These are phyloP conservation scores for Agrotis puta DNA, from an alignment of 2,888 invertebrate species.

Conservation along the genomic window DNA sequence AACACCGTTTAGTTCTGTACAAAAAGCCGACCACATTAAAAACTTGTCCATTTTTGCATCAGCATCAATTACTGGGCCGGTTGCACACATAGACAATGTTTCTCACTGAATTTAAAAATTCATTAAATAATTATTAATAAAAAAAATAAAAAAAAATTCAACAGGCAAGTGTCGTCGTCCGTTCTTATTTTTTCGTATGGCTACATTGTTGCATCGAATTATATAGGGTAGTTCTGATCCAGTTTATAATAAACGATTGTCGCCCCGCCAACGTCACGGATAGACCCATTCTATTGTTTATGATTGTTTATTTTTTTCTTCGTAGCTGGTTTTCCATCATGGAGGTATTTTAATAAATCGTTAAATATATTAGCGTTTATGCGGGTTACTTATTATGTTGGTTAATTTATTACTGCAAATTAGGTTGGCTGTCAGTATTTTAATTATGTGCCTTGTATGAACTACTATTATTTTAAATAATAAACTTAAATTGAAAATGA, in stretches of 20 bases:
- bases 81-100: conserved; percentile 47
- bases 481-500: not conserved
- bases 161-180: conserved; percentile 63
- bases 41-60: conserved; percentile 42
- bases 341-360: conserved; percentile 61
- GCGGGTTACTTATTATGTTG: conserved; percentile 52
- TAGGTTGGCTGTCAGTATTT: conserved; percentile 13
- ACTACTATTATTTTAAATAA: not conserved
- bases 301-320: conserved; percentile 41
- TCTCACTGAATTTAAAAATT: conserved; percentile 61
- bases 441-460: not conserved
- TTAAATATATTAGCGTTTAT: conserved; percentile 56
- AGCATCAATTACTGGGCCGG: conserved; percentile 48
- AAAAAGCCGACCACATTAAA: conserved; percentile 28
- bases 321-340: conserved; percentile 52
- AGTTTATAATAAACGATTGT: conserved; percentile 54
- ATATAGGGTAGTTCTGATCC: conserved; percentile 43
- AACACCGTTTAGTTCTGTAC: conserved; percentile 36
- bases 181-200: conserved; percentile 63
- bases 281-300: conserved; percentile 55
- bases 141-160: conserved; percentile 44
- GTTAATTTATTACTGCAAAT: conserved; percentile 44
- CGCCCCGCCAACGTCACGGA: conserved; percentile 56
- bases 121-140: conserved; percentile 69
- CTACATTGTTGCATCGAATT: conserved; percentile 68